A percentile compares a stretch with the other conserved stretches of the same genome.
phyloP scores from a whole-genome alignment of 1,140 invertebrate genomes.

The Drosophila athabasca region DNA sequence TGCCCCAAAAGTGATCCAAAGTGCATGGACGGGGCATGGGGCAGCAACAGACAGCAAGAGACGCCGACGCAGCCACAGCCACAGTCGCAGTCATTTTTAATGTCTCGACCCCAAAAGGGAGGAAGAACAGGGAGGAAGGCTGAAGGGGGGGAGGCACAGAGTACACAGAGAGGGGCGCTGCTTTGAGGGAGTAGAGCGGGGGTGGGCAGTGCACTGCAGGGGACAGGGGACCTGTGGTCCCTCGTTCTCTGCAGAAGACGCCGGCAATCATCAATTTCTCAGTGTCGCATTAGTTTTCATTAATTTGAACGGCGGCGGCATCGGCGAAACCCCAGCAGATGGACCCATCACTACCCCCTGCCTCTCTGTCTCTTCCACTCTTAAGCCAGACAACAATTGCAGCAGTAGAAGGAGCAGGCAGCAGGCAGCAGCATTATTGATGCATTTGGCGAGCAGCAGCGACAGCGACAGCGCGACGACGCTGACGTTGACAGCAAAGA shows the following conservation, averaged over 20 bases:
- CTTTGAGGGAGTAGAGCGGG: no score
- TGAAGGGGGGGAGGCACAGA: conserved; percentile 2
- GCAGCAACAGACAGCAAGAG: conserved; percentile 17
- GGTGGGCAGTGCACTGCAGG: no score
- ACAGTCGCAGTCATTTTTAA: conserved; percentile 79
- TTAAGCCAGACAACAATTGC: conserved; percentile 44
- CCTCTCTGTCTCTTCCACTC: neutral
- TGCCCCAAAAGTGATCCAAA: conserved; percentile 73
- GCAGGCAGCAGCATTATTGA: conserved; percentile 71
- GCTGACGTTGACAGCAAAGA: conserved; percentile 60
- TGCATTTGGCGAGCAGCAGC: conserved; percentile 71
- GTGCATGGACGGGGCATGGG: conserved; percentile 53
- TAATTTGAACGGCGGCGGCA: conserved; percentile 69
- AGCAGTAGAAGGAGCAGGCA: conserved; percentile 14
- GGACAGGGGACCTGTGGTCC: neutral
- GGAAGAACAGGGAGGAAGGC: conserved; percentile 9
- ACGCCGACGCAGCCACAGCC: conserved; percentile 40
- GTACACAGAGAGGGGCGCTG: neutral
- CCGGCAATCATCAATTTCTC: conserved; percentile 79
- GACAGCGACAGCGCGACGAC: conserved; percentile 71
- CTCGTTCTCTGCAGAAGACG: conserved; percentile 49
- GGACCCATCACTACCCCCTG: conserved; percentile 47
- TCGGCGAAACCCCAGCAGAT: conserved; percentile 63
- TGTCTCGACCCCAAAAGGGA: conserved; percentile 57
- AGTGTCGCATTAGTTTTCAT: conserved; percentile 82